These are phyloP conservation scores for Geodia barretti DNA, from an alignment of 37 sponge, comb jelly and placozoan species.

Conservation along the genomic window DNA sequence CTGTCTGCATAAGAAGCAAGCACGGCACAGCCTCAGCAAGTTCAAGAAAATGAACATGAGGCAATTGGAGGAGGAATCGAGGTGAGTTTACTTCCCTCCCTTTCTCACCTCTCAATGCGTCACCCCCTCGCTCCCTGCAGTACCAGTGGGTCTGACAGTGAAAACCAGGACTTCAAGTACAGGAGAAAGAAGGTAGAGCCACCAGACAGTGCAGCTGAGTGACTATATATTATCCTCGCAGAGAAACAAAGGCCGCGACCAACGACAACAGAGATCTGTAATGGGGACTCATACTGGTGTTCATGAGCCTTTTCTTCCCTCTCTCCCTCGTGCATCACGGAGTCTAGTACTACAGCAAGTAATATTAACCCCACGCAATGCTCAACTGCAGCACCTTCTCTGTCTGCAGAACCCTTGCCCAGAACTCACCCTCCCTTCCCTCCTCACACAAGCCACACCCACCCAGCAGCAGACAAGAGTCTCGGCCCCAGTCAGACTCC, in stretches of 20 bases:
- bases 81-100: background rate
- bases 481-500: background rate
- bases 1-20: background rate
- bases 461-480: background rate
- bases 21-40: background rate
- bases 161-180: slow-evolving; percentile 30
- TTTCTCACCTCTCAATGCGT: background rate
- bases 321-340: background rate
- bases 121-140: background rate
- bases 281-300: background rate
- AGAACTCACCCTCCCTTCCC: background rate
- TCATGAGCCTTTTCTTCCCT: background rate
- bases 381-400: background rate
- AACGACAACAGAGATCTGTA: background rate
- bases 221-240: background rate
- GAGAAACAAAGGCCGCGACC: background rate
- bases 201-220: background rate
- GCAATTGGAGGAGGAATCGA: slow-evolving; percentile 33
- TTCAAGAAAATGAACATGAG: slow-evolving; percentile 28
- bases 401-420: background rate
- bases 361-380: background rate
- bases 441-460: background rate
- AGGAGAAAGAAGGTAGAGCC: background rate
- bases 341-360: background rate
- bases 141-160: slow-evolving; percentile 71